These are phyloP conservation scores for Progne subis DNA, from an alignment of 2,113 vertebrate species.

Conservation along the genomic window DNA sequence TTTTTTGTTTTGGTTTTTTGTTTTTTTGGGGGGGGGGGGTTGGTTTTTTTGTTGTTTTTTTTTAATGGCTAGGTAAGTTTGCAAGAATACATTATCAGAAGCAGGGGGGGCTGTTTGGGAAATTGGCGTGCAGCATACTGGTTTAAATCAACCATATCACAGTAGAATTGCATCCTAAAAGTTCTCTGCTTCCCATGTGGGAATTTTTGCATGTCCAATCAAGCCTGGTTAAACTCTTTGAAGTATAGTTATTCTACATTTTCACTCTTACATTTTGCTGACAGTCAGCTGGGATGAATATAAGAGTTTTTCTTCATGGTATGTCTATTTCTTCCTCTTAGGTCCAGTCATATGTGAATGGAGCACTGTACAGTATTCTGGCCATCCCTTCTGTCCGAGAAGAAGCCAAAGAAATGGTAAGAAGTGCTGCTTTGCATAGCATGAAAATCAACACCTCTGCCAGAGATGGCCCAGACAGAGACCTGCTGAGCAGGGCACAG, in stretches of 20 bases:
- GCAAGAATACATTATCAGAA: background rate
- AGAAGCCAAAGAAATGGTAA: slow-evolving; percentile 94
- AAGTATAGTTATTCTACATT: background rate
- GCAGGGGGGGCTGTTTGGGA: background rate
- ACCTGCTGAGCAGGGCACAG: background rate
- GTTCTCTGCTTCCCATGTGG: background rate
- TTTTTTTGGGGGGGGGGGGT: no score
- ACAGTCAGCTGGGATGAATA: background rate
- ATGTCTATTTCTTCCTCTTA: slow-evolving; percentile 45
- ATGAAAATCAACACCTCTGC: background rate
- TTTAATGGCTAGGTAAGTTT: background rate
- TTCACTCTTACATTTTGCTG: background rate
- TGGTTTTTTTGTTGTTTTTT: no score
- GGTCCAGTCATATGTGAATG: slow-evolving; percentile 93
- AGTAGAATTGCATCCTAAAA: background rate
- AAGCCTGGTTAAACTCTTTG: background rate
- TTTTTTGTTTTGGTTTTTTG: no score
- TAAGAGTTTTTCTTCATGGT: background rate
- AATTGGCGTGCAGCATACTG: background rate
- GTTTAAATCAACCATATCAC: background rate
- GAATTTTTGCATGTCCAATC: background rate
- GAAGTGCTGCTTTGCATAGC: slow-evolving; percentile 6
- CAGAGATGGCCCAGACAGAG: background rate
- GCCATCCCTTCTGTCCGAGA: slow-evolving; percentile 85
- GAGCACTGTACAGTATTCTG: slow-evolving; percentile 92